A percentile compares a stretch with the other conserved stretches of the same genome.
These are phyloP conservation scores for Odobenus rosmarus DNA, from an alignment of 2,113 vertebrate genomes.

Conservation along the genomic window DNA sequence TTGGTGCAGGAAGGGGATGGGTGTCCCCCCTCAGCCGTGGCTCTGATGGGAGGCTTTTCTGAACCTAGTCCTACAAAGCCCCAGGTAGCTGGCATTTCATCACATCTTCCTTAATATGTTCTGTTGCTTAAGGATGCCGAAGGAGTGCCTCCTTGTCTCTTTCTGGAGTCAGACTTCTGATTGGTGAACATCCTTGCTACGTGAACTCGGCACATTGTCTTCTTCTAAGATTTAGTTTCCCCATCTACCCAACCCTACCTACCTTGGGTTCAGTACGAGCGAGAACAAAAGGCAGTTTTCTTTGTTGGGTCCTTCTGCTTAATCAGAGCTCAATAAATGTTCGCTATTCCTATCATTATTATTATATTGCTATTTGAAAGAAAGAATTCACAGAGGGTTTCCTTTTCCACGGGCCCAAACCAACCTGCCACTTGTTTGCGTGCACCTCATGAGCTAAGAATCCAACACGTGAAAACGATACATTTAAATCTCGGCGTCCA, in stretches of 20 bases:
- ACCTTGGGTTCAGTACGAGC: rapidly evolving
- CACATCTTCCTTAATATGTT: rapidly evolving
- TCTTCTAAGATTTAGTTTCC: not conserved
- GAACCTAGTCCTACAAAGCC: not conserved
- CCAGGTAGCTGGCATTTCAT: rapidly evolving
- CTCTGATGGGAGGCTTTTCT: not conserved
- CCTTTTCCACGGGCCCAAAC: not conserved
- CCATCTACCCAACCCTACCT: not conserved
- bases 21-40: rapidly evolving
- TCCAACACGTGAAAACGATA: not conserved
- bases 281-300: not conserved
- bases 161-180: not conserved
- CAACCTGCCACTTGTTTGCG: not conserved
- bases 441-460: not conserved
- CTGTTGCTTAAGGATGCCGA: not conserved
- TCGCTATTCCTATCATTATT: not conserved
- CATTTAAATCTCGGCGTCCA: not conserved
- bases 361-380: not conserved
- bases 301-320: no score
- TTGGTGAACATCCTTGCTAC: not conserved
- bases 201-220: not conserved
- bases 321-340: not conserved
- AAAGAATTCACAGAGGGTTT: not conserved
- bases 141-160: rapidly evolving
- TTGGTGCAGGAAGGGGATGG: no score